Base-by-base conservation (phyloP, 1,140 invertebrate species). In the Druon quercuslanigerum region DNA sequence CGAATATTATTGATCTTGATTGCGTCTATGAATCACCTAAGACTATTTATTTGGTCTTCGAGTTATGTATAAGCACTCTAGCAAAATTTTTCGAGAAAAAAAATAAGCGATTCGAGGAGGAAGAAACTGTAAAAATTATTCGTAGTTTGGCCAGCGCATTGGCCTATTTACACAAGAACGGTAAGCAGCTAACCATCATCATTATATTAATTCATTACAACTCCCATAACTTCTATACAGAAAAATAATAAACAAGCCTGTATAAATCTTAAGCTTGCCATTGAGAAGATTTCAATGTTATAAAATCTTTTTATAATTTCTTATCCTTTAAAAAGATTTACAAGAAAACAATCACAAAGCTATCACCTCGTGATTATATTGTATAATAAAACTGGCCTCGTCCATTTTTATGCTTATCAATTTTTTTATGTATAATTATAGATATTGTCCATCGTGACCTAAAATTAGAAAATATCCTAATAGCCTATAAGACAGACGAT, bases 371-470 rank as follows among this genome's bases (percentile, higher is more conserved):
- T 33, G 25, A 33, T 33, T 33, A 3, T 33, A 2, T 33, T 33
- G 0, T 3, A 5, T 33, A 33, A 33, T 33, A 33, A 33, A 33
- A 33, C 25, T 33, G 25, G 25, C 25, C 25, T 33, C 3, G 25
- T 33, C 25, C 3, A 33, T 33, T 33, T 33, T 33, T 33, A 33
- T 33, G 25, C 4, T 33, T 33, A 33, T 33, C 3, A 33, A 33
- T 33, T 2, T 33, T 33, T 33, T 33, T 0, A 33, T 33, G 25
- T 33, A 5, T 33, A 33, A 33, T 91, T 91, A 33, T 87, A 93
- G 93, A 92, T 83, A 93, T 94, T 79, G 92, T 93, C 33, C 93
- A 94, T 87, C 86, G 93, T 82, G 93, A 94, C 87, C 84, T 94
- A 40, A 94, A 93, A 83, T 83, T 93, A 82, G 93, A 93, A 84